phyloP scores from a whole-genome alignment of 2,113 vertebrate species.

The Silurus glanis region DNA sequence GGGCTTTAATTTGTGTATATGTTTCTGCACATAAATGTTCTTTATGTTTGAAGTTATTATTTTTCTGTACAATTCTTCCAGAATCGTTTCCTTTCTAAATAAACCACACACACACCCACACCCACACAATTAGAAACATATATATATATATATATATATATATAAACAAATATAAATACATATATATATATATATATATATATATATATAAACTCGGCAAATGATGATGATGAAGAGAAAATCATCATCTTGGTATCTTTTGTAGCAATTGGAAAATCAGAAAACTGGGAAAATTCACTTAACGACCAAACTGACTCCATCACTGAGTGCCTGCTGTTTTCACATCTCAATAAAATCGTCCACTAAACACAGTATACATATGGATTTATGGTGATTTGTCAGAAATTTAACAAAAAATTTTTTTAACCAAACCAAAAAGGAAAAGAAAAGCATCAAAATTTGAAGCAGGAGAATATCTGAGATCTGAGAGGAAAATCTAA shows the following conservation, averaged over 20 bases:
- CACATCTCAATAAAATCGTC: not conserved
- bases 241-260: not conserved
- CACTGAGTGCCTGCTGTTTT: not conserved
- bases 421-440: no score
- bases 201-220: no score
- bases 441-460: not conserved
- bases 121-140: no score
- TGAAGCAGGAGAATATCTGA: constrained; percentile 28
- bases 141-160: no score
- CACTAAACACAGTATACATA: constrained; percentile 36
- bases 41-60: no score
- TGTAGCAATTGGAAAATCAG: not conserved
- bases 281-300: not conserved
- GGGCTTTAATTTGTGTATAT: no score
- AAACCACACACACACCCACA: no score
- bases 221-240: not conserved
- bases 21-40: no score
- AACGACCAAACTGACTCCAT: not conserved
- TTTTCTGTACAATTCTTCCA: no score
- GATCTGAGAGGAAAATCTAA: constrained; percentile 43
- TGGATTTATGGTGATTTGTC: constrained; percentile 49
- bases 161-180: no score
- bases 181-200: no score
- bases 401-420: constrained; percentile 26
- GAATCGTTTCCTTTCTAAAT: no score